These are phyloP conservation scores for Gallinago paraguaiae DNA, from an alignment of 2,113 vertebrate species.

Conservation along the genomic window DNA sequence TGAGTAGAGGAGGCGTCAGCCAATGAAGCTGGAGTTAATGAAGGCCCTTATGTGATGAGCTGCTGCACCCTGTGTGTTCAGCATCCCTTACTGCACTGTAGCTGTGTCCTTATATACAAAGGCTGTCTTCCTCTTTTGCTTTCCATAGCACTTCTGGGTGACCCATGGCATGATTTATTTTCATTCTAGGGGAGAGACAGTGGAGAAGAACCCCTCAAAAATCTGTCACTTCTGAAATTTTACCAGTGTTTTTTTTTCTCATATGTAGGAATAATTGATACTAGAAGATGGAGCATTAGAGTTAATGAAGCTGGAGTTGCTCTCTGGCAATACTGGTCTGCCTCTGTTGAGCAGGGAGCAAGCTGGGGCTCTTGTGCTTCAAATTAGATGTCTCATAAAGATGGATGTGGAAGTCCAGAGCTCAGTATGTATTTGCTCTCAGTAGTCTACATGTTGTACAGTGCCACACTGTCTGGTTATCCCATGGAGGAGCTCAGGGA, in stretches of 20 bases:
- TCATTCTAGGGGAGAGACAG: background rate
- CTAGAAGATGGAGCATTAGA: background rate
- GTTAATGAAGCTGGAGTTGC: background rate
- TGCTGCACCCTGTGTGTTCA: background rate
- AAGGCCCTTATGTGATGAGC: background rate
- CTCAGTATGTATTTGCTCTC: background rate
- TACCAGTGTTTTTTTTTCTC: background rate
- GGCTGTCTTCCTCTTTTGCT: background rate
- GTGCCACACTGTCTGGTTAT: background rate
- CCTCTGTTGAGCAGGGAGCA: background rate
- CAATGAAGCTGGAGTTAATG: background rate
- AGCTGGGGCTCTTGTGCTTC: background rate
- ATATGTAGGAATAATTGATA: background rate
- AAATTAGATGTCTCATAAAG: background rate
- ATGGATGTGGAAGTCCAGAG: background rate
- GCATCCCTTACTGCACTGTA: background rate
- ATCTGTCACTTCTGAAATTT: background rate
- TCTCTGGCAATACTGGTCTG: background rate
- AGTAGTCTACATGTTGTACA: background rate
- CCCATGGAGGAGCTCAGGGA: background rate
- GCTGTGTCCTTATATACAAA: background rate
- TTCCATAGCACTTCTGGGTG: background rate
- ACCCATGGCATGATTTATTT: background rate
- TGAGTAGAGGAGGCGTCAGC: background rate
- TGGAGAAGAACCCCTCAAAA: background rate